Conservation (phyloP, 1,140 invertebrate species). For the Lutraria rhynchaena region DNA sequence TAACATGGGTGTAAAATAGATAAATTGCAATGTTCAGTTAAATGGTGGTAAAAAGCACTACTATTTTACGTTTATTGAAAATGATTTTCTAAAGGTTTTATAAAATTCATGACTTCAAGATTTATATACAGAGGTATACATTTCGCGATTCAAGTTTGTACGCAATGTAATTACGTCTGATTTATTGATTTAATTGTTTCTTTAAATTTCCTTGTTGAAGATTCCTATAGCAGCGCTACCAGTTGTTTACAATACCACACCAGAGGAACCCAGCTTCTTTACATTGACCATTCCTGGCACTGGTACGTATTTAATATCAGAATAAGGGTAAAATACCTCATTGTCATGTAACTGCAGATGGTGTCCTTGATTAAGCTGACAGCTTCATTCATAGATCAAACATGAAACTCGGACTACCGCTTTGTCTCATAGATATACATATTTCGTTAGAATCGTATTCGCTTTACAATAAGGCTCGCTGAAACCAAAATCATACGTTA, state of each 20-base stretch:
- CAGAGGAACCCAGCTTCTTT: neutral
- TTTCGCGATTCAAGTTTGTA: conserved; percentile 56
- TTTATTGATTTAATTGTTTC: neutral
- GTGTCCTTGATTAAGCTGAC: too few species aligned
- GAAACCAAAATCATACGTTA: too few species aligned
- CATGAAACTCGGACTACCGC: too few species aligned
- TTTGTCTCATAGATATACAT: neutral
- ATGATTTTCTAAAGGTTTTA: too few species aligned
- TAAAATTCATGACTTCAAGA: too few species aligned
- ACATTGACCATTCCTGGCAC: conserved; percentile 16
- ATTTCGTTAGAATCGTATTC: neutral
- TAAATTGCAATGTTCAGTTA: neutral
- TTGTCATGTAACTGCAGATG: too few species aligned
- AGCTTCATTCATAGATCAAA: too few species aligned
- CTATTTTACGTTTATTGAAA: too few species aligned
- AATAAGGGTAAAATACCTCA: too few species aligned
- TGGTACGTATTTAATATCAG: neutral
- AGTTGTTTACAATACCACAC: neutral
- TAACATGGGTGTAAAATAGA: neutral
- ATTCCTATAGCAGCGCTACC: conserved; percentile 11
- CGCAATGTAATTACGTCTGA: neutral
- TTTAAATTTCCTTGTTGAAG: neutral
- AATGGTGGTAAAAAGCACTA: neutral
- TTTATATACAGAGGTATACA: too few species aligned
- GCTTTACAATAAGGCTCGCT: neutral